These are phyloP conservation scores for Pleuronectes platessa DNA, from an alignment of 2,113 vertebrate genomes.

Conservation along the genomic window DNA sequence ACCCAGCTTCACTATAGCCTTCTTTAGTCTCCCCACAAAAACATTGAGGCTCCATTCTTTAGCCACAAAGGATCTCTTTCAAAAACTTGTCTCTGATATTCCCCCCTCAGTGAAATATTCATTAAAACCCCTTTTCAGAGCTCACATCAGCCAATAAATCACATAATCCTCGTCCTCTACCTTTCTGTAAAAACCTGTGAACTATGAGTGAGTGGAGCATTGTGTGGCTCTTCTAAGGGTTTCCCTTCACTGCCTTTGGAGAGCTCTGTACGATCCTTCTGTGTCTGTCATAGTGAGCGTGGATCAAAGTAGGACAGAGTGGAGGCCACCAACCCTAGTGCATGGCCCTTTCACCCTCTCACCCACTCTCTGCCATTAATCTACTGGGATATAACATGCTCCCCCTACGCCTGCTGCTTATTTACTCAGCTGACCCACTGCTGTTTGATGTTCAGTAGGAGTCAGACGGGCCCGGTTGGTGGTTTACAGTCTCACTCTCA, in stretches of 20 bases:
- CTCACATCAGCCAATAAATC: slow-evolving; percentile 75
- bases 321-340: slow-evolving; percentile 58
- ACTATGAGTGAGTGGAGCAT: slow-evolving; percentile 64
- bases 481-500: slow-evolving; percentile 40
- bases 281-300: slow-evolving; percentile 40
- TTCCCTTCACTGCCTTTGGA: slow-evolving; percentile 49
- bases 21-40: slow-evolving; percentile 54
- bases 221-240: slow-evolving; percentile 64
- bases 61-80: slow-evolving; percentile 73
- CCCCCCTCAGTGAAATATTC: slow-evolving; percentile 70
- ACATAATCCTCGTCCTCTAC: slow-evolving; percentile 72
- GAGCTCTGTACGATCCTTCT: slow-evolving; percentile 53
- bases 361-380: slow-evolving; percentile 77
- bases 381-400: slow-evolving; percentile 55
- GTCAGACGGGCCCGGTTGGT: slow-evolving; percentile 46
- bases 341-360: slow-evolving; percentile 75
- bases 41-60: slow-evolving; percentile 59
- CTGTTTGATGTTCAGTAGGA: slow-evolving; percentile 72
- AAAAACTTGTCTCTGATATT: slow-evolving; percentile 69
- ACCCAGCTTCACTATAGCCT: slow-evolving; percentile 46
- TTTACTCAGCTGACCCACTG: slow-evolving; percentile 79
- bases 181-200: slow-evolving; percentile 50
- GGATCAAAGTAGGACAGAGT: slow-evolving; percentile 70
- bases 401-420: slow-evolving; percentile 56
- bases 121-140: slow-evolving; percentile 59